A percentile compares a stretch with the other conserved stretches of the same genome.
Evolutionary conservation across 2,113 vertebrate species (phyloP).

Genomic region (Myrmecobius fasciatus): DNA sequence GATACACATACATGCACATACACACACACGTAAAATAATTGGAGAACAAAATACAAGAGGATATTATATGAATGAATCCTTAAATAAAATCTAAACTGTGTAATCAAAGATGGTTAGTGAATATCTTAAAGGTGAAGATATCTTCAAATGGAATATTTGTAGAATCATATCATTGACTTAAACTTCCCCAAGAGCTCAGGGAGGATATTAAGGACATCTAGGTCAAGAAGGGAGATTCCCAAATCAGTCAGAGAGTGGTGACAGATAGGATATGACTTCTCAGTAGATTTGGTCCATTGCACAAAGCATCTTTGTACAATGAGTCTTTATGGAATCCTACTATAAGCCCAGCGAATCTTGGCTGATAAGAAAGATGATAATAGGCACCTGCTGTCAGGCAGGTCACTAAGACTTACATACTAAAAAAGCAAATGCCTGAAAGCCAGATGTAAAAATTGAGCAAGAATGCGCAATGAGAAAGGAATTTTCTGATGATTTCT

Average conservation of each 20-base stretch:
- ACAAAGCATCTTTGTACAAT: not conserved
- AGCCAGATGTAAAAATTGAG: conserved; percentile 7
- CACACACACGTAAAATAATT: not conserved
- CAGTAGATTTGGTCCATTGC: not conserved
- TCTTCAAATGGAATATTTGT: not conserved
- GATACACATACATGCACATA: no score
- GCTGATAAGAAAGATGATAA: not conserved
- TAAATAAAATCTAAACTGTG: not conserved
- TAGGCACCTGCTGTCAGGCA: not conserved
- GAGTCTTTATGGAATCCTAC: not conserved
- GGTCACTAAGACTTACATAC: not conserved
- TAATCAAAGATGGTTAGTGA: not conserved
- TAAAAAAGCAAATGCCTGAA: conserved; percentile 45
- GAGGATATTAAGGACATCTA: not conserved
- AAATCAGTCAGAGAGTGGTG: not conserved
- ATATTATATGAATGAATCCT: not conserved
- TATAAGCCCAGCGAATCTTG: not conserved
- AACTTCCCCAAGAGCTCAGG: not conserved
- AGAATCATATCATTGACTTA: not conserved
- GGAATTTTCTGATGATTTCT: conserved; percentile 12
- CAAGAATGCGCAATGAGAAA: not conserved
- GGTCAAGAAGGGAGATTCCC: not conserved
- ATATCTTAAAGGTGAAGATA: not conserved
- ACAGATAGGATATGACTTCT: not conserved
- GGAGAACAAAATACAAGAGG: not conserved